phyloP scores from a whole-genome alignment of 1,140 invertebrate genomes.

The Asbolus verrucosus region DNA sequence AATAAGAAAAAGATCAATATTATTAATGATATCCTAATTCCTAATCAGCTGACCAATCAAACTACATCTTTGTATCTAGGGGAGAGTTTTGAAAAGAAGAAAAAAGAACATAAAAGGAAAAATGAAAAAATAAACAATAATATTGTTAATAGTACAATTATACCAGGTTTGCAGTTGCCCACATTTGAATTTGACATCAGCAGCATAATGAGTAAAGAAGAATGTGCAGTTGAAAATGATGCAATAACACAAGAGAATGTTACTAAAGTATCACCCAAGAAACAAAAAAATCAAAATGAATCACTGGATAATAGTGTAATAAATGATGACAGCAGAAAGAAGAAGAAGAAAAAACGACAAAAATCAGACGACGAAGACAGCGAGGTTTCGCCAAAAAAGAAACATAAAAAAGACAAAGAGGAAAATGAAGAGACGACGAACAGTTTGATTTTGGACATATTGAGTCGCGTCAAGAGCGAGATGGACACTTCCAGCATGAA shows the following conservation, averaged over 20 bases:
- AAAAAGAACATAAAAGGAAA: neutral
- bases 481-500: slow-evolving; percentile 5
- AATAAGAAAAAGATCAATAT: no score
- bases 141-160: slow-evolving; percentile 36
- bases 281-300: slow-evolving; percentile 24
- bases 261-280: no score
- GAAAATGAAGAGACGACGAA: slow-evolving; percentile 7
- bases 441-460: slow-evolving; percentile 6
- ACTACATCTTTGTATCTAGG: no score
- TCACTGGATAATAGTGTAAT: no score
- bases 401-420: neutral
- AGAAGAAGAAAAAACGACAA: slow-evolving; percentile 1
- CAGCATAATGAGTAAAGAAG: slow-evolving; percentile 11
- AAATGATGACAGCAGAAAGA: neutral
- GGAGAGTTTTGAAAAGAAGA: neutral
- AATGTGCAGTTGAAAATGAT: neutral
- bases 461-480: slow-evolving; percentile 23
- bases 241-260: no score
- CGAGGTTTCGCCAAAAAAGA: neutral
- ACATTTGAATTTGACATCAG: slow-evolving; percentile 34
- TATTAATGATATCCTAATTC: no score
- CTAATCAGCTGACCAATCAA: no score
- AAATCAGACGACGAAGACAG: slow-evolving; percentile 8
- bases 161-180: slow-evolving; percentile 5
- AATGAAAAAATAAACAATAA: neutral